Conservation (phyloP, 1,140 invertebrate species). For the Ooceraea biroi region DNA sequence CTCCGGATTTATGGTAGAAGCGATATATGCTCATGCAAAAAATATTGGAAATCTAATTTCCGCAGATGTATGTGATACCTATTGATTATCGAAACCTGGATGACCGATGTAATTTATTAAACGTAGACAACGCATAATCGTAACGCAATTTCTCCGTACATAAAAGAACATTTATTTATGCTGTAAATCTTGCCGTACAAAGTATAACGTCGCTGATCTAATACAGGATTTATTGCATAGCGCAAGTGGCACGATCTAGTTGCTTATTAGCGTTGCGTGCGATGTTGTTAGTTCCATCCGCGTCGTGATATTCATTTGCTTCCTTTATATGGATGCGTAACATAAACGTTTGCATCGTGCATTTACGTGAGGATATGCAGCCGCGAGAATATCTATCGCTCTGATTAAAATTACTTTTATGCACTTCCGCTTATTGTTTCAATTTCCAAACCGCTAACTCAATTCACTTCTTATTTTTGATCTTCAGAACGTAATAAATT, state of each 20-base stretch:
- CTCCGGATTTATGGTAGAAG: no score
- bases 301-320: constrained; percentile 8
- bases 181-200: constrained; percentile 3
- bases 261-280: constrained; percentile 31
- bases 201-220: neutral
- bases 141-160: neutral
- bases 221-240: constrained; percentile 12
- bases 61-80: no score
- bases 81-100: no score
- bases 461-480: neutral
- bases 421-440: neutral
- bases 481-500: neutral
- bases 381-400: neutral
- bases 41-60: no score
- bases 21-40: no score
- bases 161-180: neutral
- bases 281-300: constrained; percentile 24
- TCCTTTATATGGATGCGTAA: neutral
- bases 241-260: constrained; percentile 35
- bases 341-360: neutral
- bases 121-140: neutral
- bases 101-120: neutral
- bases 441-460: neutral
- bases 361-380: constrained; percentile 9
- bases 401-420: neutral